These are phyloP conservation scores for Trematomus bernacchii DNA, from an alignment of 2,797 vertebrate species.

Conservation along the genomic window DNA sequence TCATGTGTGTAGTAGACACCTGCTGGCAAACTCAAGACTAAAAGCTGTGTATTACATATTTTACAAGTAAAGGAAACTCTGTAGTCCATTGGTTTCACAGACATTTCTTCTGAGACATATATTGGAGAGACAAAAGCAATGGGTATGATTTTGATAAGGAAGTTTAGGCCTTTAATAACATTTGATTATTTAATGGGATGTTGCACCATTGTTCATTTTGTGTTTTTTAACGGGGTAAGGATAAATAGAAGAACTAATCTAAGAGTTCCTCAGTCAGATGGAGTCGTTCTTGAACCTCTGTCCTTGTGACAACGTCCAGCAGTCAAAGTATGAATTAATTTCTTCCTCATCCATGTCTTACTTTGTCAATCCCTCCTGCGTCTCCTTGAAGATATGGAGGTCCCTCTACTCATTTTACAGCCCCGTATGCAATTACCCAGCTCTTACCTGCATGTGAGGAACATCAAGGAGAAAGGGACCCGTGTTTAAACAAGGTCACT, in stretches of 20 bases:
- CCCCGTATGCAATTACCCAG: slow-evolving; percentile 54
- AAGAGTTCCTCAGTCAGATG: not conserved
- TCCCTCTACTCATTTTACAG: slow-evolving; percentile 23
- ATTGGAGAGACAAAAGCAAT: not conserved
- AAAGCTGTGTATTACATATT: not conserved
- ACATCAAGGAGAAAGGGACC: slow-evolving; percentile 50
- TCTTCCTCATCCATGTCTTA: not conserved
- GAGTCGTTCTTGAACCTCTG: not conserved
- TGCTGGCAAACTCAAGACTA: not conserved
- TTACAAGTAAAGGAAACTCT: rapidly evolving
- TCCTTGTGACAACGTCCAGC: slow-evolving; percentile 1
- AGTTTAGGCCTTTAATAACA: no score
- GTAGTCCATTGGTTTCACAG: not conserved
- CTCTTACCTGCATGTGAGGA: slow-evolving; percentile 54
- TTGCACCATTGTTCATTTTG: not conserved
- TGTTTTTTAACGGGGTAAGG: not conserved
- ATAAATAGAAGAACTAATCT: not conserved
- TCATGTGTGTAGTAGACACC: no score
- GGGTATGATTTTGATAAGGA: no score
- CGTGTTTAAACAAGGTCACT: slow-evolving; percentile 75
- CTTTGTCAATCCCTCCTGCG: not conserved
- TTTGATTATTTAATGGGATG: not conserved
- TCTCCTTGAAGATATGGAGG: slow-evolving; percentile 44
- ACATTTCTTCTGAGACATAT: not conserved
- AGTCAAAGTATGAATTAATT: slow-evolving; percentile 8